These are phyloP conservation scores for Dilophus febrilis DNA, from an alignment of 2,888 invertebrate species.

Conservation along the genomic window DNA sequence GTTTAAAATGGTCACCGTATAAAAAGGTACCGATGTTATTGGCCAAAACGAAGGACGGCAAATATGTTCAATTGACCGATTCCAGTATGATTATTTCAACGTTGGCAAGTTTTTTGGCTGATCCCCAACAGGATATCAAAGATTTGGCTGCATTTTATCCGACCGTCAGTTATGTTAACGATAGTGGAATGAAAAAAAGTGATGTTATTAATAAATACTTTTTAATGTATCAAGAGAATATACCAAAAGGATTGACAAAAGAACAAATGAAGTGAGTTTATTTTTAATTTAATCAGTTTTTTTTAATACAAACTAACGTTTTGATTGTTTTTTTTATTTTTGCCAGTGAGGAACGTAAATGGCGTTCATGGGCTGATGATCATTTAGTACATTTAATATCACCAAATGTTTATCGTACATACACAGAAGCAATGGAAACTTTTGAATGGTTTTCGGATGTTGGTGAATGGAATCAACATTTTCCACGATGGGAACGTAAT, in stretches of 20 bases:
- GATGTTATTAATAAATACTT: constrained; percentile 82
- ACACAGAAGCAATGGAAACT: constrained; percentile 70
- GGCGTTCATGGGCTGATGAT: constrained; percentile 91
- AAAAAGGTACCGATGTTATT: constrained; percentile 90
- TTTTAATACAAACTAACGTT: background rate
- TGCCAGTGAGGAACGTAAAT: constrained; percentile 76
- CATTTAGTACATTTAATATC: constrained; percentile 84
- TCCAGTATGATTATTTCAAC: constrained; percentile 88
- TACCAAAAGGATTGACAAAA: constrained; percentile 33
- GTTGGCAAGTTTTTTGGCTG: constrained; percentile 57
- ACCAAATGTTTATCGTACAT: constrained; percentile 88
- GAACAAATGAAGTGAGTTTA: constrained; percentile 39
- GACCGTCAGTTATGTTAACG: constrained; percentile 45
- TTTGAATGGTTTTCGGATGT: constrained; percentile 88
- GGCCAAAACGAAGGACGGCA: constrained; percentile 49
- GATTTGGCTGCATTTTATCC: constrained; percentile 69
- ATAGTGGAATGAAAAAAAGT: constrained; percentile 43
- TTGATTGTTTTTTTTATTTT: constrained; percentile 3
- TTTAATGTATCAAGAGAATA: constrained; percentile 54
- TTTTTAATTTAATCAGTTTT: background rate
- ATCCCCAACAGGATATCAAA: constrained; percentile 37
- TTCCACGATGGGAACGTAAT: constrained; percentile 68
- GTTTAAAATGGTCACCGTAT: constrained; percentile 84
- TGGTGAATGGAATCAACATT: constrained; percentile 82
- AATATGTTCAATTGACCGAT: constrained; percentile 76